These are phyloP conservation scores for Trichechus manatus DNA, from an alignment of 2,113 vertebrate species.

Conservation along the genomic window DNA sequence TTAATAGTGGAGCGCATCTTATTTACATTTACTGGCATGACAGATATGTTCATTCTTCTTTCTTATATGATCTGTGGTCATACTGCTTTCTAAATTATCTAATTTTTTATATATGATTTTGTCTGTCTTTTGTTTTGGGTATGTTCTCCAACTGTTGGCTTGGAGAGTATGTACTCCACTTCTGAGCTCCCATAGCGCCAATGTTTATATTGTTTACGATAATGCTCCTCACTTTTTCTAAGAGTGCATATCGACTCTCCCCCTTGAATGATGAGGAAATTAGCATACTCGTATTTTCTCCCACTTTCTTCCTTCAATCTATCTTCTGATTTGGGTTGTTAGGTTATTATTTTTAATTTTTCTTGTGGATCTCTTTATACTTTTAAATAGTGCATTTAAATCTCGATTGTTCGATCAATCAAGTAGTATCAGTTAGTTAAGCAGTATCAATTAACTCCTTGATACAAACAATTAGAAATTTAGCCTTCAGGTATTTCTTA, in stretches of 20 bases:
- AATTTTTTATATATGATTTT: neutral
- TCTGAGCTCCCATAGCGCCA: neutral
- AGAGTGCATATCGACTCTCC: neutral
- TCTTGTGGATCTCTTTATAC: neutral
- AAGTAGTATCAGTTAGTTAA: neutral
- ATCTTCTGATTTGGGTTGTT: neutral
- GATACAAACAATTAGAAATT: conserved; percentile 25
- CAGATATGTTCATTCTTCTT: neutral
- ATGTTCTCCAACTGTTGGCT: neutral
- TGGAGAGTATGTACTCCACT: neutral
- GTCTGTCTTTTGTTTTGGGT: neutral
- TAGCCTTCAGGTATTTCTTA: neutral
- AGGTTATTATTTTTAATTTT: conserved; percentile 6
- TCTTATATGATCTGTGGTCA: neutral
- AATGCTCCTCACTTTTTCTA: neutral
- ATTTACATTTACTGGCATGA: neutral
- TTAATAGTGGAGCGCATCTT: neutral
- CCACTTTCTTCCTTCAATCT: neutral
- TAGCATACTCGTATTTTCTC: neutral
- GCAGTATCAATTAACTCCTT: neutral
- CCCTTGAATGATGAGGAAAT: neutral
- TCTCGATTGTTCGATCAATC: neutral
- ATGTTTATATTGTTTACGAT: conserved; percentile 26
- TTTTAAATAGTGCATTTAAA: neutral
- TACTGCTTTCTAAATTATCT: neutral